Percentiles rank a stretch among this genome's conserved stretches.
These are phyloP conservation scores for Caenorhabditis tropicalis DNA, from an alignment of 1,140 invertebrate species.

Conservation along the genomic window DNA sequence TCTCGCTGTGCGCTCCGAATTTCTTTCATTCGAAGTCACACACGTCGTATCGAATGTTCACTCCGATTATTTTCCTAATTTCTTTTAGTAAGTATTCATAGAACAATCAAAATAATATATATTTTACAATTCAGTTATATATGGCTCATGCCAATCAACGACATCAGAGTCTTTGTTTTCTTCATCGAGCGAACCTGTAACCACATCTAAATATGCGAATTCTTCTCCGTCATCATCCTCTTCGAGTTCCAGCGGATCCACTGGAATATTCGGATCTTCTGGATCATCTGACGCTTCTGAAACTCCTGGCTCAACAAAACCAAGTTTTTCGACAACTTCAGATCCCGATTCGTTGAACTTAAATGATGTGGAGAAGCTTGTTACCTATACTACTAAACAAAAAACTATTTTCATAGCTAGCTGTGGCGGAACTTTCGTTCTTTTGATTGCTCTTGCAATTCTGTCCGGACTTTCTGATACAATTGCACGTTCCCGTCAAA, in stretches of 20 bases:
- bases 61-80: background rate
- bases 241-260: background rate
- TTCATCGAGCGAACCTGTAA: background rate
- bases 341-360: background rate
- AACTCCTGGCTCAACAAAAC: background rate
- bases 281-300: background rate
- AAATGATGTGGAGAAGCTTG: background rate
- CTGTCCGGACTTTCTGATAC: conserved; percentile 10
- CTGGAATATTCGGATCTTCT: background rate
- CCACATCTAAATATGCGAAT: background rate
- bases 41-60: background rate
- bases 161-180: background rate
- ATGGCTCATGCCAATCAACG: background rate
- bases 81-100: background rate
- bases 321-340: background rate
- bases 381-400: conserved; percentile 14
- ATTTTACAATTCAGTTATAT: background rate
- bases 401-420: background rate
- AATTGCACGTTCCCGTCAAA: conserved; percentile 14
- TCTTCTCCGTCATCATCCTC: background rate
- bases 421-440: conserved; percentile 1
- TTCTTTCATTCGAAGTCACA: background rate
- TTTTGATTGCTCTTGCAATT: conserved; percentile 13
- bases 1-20: background rate
- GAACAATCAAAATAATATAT: background rate